A percentile compares a stretch with the other conserved stretches of the same genome.
Evolutionary conservation across 2,888 invertebrate genomes (phyloP).

Genomic region (Pristionchus mayeri): DNA sequence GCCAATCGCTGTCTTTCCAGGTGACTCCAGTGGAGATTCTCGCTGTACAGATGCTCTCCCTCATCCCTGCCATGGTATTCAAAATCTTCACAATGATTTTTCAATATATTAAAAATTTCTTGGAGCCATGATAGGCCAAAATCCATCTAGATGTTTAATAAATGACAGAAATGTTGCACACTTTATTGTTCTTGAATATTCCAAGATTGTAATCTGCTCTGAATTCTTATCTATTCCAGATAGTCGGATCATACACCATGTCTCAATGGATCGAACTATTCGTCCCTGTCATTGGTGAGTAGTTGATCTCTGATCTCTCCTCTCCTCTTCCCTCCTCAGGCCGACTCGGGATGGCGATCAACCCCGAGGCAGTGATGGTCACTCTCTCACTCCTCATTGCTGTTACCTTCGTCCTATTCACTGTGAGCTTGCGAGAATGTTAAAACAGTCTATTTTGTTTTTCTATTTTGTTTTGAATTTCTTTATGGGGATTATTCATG

Average conservation of each 20-base stretch:
- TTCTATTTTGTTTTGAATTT: too few relatives aligned
- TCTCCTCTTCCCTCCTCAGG: conserved; percentile 47
- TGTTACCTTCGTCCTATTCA: conserved; percentile 76
- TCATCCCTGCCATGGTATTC: conserved; percentile 64
- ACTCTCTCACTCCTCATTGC: conserved; percentile 77
- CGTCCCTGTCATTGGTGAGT: conserved; percentile 85
- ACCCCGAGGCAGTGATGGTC: conserved; percentile 83
- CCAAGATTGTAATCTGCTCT: too few relatives aligned
- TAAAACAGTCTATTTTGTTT: too few relatives aligned
- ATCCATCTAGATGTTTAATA: too few relatives aligned
- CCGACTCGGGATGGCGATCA: conserved; percentile 70
- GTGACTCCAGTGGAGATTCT: conserved; percentile 67
- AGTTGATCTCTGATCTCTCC: conserved; percentile 19
- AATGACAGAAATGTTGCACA: too few relatives aligned
- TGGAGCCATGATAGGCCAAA: too few relatives aligned
- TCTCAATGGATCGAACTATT: conserved; percentile 84
- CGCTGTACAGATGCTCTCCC: conserved; percentile 68
- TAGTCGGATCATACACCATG: conserved; percentile 81
- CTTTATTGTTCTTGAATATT: too few relatives aligned
- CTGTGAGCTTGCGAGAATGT: too few relatives aligned
- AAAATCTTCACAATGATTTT: too few relatives aligned
- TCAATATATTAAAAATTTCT: neutral
- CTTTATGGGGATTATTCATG: too few relatives aligned
- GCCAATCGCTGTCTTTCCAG: conserved; percentile 58
- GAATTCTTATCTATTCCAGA: neutral